A percentile compares a stretch with the other conserved stretches of the same genome.
phyloP scores from a whole-genome alignment of 2,888 invertebrate genomes.

The Brachyptera putata region DNA sequence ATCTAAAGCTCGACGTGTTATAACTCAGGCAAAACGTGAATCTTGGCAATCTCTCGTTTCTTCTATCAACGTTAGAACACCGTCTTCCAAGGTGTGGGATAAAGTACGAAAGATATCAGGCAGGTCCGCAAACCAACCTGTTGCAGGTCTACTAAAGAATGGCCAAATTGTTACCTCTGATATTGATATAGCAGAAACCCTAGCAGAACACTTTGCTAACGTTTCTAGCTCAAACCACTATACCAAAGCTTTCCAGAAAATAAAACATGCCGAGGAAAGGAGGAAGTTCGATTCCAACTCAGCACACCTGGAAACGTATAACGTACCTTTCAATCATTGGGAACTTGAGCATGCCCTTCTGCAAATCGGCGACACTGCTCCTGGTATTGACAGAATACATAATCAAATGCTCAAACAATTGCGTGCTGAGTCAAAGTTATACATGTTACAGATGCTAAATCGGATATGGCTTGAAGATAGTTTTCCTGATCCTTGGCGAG shows the following conservation, averaged over 20 bases:
- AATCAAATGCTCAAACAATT: too few relatives aligned
- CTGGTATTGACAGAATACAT: too few relatives aligned
- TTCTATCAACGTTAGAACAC: too few relatives aligned
- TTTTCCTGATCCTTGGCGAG: too few relatives aligned
- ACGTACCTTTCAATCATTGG: too few relatives aligned
- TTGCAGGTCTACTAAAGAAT: not conserved
- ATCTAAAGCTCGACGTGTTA: constrained; percentile 1
- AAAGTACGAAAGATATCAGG: not conserved
- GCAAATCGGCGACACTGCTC: too few relatives aligned
- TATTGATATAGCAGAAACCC: not conserved
- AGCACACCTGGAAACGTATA: not conserved
- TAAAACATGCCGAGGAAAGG: not conserved
- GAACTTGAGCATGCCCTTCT: too few relatives aligned
- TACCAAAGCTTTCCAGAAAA: not conserved
- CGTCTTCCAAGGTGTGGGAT: too few relatives aligned
- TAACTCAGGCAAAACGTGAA: not conserved
- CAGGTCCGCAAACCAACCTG: not conserved
- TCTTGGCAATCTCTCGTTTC: too few relatives aligned
- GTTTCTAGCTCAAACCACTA: constrained; percentile 14
- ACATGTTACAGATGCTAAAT: too few relatives aligned
- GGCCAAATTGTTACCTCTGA: not conserved
- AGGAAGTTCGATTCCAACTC: not conserved
- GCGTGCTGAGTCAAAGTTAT: too few relatives aligned
- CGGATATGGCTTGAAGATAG: not conserved
- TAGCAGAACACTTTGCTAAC: constrained; percentile 11